A percentile compares a stretch with the other conserved stretches of the same genome.
Evolutionary conservation across 2,888 invertebrate genomes (phyloP).

Genomic region (Apotomis betuletana): DNA sequence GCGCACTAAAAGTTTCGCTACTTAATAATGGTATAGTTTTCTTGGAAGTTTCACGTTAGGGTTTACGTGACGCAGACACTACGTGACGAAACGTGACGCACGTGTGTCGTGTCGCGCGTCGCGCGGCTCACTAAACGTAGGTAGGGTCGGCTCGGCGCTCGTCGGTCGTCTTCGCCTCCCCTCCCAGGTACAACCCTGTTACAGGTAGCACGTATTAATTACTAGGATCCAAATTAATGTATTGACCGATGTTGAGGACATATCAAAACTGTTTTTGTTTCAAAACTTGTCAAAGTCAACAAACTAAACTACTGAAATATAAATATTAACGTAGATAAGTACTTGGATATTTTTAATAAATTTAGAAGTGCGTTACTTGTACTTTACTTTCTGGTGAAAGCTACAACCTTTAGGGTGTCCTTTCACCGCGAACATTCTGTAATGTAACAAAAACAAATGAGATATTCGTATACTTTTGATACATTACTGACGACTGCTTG

Average conservation of each 20-base stretch:
- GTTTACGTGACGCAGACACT: slow-evolving; percentile 42
- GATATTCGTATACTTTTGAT: no score
- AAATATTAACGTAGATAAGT: no score
- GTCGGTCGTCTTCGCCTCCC: slow-evolving; percentile 60
- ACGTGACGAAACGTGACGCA: slow-evolving; percentile 16
- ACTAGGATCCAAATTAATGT: slow-evolving; percentile 75
- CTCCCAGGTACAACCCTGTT: slow-evolving; percentile 58
- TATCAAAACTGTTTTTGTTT: background rate
- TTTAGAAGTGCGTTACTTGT: no score
- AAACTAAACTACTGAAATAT: no score
- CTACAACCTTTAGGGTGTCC: no score
- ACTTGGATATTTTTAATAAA: no score
- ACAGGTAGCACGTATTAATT: slow-evolving; percentile 67
- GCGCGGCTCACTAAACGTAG: slow-evolving; percentile 65
- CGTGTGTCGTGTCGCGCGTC: slow-evolving; percentile 54
- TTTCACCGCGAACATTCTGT: no score
- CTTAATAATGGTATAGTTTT: slow-evolving; percentile 38
- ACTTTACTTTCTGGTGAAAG: no score
- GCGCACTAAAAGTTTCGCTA: slow-evolving; percentile 23
- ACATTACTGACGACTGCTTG: no score
- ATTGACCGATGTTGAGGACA: slow-evolving; percentile 58
- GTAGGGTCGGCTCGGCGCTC: slow-evolving; percentile 50
- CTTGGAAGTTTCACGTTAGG: slow-evolving; percentile 52
- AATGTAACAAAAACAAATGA: no score
- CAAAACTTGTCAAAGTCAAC: no score